Percentiles rank a stretch among this genome's conserved stretches.
Evolutionary conservation across 2,888 invertebrate species (phyloP).

Genomic region (Eumacrocentrus americanus): DNA sequence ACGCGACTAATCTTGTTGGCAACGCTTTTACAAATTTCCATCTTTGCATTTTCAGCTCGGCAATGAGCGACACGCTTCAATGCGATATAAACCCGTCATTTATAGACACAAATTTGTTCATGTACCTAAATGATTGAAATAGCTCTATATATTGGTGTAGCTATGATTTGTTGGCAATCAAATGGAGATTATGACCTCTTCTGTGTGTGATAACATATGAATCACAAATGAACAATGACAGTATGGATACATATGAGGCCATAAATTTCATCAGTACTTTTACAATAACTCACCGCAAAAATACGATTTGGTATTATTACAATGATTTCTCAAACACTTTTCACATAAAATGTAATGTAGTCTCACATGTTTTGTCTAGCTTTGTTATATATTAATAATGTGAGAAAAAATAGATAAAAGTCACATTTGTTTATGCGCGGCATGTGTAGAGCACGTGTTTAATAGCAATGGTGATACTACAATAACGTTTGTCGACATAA

Average conservation of each 20-base stretch:
- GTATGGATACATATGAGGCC: too few species aligned
- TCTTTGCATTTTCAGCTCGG: slow-evolving; percentile 35
- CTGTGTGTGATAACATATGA: neutral
- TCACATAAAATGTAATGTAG: too few species aligned
- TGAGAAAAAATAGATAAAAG: slow-evolving; percentile 6
- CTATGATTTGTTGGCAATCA: neutral
- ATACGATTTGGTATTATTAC: too few species aligned
- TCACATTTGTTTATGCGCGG: slow-evolving; percentile 15
- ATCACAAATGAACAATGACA: neutral
- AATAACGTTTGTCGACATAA: slow-evolving; percentile 40
- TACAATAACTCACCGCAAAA: too few species aligned
- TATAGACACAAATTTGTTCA: neutral
- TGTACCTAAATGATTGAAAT: neutral
- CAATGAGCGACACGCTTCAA: neutral
- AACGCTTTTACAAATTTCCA: slow-evolving; percentile 42
- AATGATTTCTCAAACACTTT: too few species aligned
- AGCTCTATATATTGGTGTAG: neutral
- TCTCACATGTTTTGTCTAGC: too few species aligned
- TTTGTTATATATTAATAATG: too few species aligned
- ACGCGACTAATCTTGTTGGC: slow-evolving; percentile 42
- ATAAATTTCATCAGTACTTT: too few species aligned
- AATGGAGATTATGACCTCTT: neutral
- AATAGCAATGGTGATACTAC: slow-evolving; percentile 35
- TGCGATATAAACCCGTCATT: neutral
- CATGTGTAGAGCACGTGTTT: slow-evolving; percentile 35